Conservation (phyloP, 1,140 invertebrate genomes). For the Brachionus angularis region DNA sequence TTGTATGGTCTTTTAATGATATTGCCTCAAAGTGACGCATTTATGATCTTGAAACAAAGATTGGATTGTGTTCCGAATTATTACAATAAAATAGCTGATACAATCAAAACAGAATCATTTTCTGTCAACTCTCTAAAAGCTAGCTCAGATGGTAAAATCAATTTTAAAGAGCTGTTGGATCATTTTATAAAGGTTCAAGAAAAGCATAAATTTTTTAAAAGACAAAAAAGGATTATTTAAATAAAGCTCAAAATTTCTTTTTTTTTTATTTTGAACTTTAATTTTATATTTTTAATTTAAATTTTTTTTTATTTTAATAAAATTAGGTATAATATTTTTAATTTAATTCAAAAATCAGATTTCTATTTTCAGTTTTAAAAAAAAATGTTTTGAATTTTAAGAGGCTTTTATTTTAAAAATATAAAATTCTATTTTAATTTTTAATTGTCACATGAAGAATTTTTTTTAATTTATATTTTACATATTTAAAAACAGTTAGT, state of each 20-base stretch:
- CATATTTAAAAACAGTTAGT: too few species aligned
- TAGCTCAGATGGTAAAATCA: slow-evolving; percentile 55
- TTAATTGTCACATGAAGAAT: too few species aligned
- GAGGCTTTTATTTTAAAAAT: too few species aligned
- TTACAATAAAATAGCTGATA: neutral
- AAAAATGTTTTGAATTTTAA: too few species aligned
- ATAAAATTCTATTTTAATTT: too few species aligned
- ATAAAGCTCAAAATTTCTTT: neutral
- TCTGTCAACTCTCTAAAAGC: neutral
- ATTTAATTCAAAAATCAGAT: too few species aligned
- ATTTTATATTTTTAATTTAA: too few species aligned
- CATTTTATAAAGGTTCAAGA: slow-evolving; percentile 68
- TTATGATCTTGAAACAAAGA: slow-evolving; percentile 76
- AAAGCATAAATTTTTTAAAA: slow-evolving; percentile 61
- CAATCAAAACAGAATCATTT: neutral
- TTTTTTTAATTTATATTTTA: too few species aligned
- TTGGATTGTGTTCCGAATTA: slow-evolving; percentile 76
- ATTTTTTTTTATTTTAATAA: too few species aligned
- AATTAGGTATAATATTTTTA: too few species aligned
- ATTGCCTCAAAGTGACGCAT: slow-evolving; percentile 92
- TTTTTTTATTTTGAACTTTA: too few species aligned
- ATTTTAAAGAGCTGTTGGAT: slow-evolving; percentile 64
- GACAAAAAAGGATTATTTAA: slow-evolving; percentile 36
- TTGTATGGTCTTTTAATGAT: slow-evolving; percentile 95
- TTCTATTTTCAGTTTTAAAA: too few species aligned